Evolutionary conservation across 2,113 vertebrate species (phyloP), one percentile per base, ranked within the genome.

Genomic region (Monopterus albus): DNA sequence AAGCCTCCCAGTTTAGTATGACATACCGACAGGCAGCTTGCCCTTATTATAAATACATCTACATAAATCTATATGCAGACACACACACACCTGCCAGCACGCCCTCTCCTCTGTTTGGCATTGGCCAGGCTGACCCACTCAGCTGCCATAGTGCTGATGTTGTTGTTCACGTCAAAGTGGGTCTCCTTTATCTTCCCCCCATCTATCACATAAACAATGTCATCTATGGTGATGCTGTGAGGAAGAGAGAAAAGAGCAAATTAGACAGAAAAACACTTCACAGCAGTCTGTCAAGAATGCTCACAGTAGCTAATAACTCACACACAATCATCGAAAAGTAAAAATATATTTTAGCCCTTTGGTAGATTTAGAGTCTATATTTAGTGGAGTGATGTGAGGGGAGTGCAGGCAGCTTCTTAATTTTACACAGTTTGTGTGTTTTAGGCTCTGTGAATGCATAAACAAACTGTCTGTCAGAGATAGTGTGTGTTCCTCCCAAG

Each of bases 41-140:
- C 9, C 36, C 33, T 65, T 17, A 58, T 73, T 61, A 57, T 4
- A 49, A 52, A 56, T 38, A 46, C 7, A 63, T 23, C 21, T 39
- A 35, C 39, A 15, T n/a, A 45, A 35, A 47, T n/a, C 21, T 8
- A 13, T 1, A 21, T 3, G 29, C 42, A 59, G 20, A 67, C 23
- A 42, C 35, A 66, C 17, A 67, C 52, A 79, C 62, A 71, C 66
- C 98, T 97, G 78, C 98, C 97, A 14, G 97, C 97, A 9, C 98
- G 95, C 2, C 98, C 98, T 85, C 94, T 98, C 90, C 98, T 94
- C 88, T 99, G 97, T 79, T 98, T 99, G 82, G 96, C 96, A 7
- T 98, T 99, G 36, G 98, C 98, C 79, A 96, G 91, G 84, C 98
- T 99, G 47, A 99, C 98, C 97, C 98, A 99, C 89, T 99, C 98